A percentile compares a stretch with the other conserved stretches of the same genome.
These are phyloP conservation scores for Motacilla alba DNA, from an alignment of 2,113 vertebrate species.

Conservation along the genomic window DNA sequence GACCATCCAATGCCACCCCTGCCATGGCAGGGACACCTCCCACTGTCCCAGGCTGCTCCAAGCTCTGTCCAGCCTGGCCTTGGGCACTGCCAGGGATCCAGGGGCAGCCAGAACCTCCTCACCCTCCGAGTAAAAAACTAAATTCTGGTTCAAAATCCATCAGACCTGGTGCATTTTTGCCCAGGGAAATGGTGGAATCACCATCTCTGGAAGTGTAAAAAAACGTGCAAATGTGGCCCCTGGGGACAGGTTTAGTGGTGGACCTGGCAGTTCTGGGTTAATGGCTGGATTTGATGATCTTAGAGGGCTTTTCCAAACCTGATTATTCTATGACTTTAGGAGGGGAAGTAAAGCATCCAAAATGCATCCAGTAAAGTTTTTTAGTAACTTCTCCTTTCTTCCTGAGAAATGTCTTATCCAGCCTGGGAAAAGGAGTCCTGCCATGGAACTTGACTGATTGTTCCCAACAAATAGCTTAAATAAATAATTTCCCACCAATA, in stretches of 20 bases:
- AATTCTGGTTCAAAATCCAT: neutral
- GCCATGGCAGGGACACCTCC: neutral
- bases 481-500: neutral
- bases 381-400: neutral
- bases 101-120: neutral
- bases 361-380: neutral
- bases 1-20: rapidly evolving
- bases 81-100: neutral
- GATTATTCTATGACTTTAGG: neutral
- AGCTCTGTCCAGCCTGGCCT: rapidly evolving
- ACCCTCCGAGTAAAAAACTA: neutral
- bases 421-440: neutral
- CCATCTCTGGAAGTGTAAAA: neutral
- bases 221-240: neutral
- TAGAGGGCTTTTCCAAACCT: neutral
- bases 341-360: neutral
- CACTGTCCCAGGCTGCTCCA: neutral
- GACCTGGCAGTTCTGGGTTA: neutral
- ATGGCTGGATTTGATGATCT: neutral
- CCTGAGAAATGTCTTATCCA: neutral
- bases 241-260: neutral
- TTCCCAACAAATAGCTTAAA: neutral
- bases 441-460: neutral
- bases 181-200: neutral
- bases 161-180: neutral